Percentiles rank a stretch among this genome's conserved stretches.
These are phyloP conservation scores for Caranx ignobilis DNA, from an alignment of 2,113 vertebrate genomes.

Conservation along the genomic window DNA sequence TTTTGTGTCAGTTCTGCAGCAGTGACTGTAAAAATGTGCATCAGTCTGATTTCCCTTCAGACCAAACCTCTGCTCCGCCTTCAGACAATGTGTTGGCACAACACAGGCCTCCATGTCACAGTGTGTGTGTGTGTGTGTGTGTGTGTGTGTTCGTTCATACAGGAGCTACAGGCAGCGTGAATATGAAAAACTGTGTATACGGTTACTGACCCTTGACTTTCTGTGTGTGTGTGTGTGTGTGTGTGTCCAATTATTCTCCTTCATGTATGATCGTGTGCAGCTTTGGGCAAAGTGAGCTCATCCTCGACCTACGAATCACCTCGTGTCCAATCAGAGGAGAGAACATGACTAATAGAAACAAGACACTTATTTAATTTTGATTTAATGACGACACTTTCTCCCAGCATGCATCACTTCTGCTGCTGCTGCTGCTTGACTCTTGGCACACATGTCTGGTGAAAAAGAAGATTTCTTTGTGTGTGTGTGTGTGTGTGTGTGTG, in stretches of 20 bases:
- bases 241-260: not conserved
- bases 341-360: not conserved
- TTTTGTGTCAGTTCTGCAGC: not conserved
- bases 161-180: not conserved
- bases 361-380: not conserved
- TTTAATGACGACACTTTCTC: not conserved
- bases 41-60: not conserved
- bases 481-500: too few species aligned
- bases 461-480: not conserved
- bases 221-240: not conserved
- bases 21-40: not conserved
- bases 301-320: slow-evolving; percentile 9
- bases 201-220: slow-evolving; percentile 10
- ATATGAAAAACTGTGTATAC: not conserved
- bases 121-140: not conserved
- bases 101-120: not conserved
- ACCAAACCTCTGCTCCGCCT: not conserved
- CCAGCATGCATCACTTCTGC: not conserved
- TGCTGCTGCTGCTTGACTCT: not conserved
- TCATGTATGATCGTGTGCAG: slow-evolving; percentile 1
- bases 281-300: slow-evolving; percentile 18
- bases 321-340: slow-evolving; percentile 36
- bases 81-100: not conserved
- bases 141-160: not conserved
- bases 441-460: not conserved